phyloP scores from a whole-genome alignment of 1,140 invertebrate species.

The Andricus grossulariae region DNA sequence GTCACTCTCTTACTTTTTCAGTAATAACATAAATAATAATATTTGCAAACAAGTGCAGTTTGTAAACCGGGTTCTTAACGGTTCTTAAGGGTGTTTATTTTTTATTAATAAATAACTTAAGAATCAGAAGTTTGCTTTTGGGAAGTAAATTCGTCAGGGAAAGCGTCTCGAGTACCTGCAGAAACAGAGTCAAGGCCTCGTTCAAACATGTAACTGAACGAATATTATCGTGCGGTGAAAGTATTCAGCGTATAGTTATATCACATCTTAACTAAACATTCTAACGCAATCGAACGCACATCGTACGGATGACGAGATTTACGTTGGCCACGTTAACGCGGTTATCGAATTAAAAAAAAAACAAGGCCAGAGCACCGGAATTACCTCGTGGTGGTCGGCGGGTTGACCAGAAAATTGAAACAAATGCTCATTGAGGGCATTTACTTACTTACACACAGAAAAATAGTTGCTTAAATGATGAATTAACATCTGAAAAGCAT shows the following conservation, averaged over 20 bases:
- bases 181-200: slow-evolving; percentile 69
- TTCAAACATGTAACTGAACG: slow-evolving; percentile 45
- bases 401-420: background rate
- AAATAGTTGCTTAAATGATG: too few species aligned
- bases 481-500: too few species aligned
- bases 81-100: background rate
- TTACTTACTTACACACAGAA: too few species aligned
- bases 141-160: slow-evolving; percentile 47
- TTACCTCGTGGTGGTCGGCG: slow-evolving; percentile 25
- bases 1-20: too few species aligned
- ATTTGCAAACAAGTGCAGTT: too few species aligned
- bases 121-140: slow-evolving; percentile 4
- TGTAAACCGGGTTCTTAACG: too few species aligned
- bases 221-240: slow-evolving; percentile 65
- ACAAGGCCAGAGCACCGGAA: slow-evolving; percentile 58
- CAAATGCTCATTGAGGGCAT: too few species aligned
- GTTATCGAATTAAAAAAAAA: slow-evolving; percentile 31
- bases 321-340: background rate
- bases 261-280: slow-evolving; percentile 57
- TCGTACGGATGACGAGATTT: slow-evolving; percentile 29
- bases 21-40: too few species aligned
- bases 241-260: slow-evolving; percentile 62
- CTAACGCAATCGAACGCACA: slow-evolving; percentile 47
- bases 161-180: slow-evolving; percentile 44
- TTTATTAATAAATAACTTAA: background rate